Percentiles rank a stretch among this genome's conserved stretches.
Conservation (phyloP, 2,888 invertebrate species). For the Polylopha cassiicola region DNA sequence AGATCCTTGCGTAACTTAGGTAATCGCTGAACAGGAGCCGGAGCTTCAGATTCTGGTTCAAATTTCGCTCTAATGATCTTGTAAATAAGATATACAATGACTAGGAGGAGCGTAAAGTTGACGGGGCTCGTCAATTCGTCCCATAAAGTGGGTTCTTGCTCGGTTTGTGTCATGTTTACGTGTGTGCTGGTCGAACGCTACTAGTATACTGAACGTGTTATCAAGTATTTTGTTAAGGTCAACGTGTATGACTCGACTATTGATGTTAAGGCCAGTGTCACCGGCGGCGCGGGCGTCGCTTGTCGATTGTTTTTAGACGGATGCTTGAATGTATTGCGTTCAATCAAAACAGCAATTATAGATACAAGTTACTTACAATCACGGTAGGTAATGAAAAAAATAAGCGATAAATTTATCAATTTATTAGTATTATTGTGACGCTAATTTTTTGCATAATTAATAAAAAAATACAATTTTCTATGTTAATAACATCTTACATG, state of each 20-base stretch:
- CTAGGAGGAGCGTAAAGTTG: slow-evolving; percentile 55
- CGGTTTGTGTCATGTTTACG: slow-evolving; percentile 21
- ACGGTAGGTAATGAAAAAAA: no score
- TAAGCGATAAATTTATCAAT: no score
- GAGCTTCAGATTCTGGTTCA: slow-evolving; percentile 46
- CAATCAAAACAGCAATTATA: slow-evolving; percentile 6
- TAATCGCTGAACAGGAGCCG: slow-evolving; percentile 74
- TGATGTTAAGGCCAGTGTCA: slow-evolving; percentile 21
- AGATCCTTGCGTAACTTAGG: slow-evolving; percentile 93
- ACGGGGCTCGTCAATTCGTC: slow-evolving; percentile 66
- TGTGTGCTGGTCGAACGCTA: slow-evolving; percentile 13
- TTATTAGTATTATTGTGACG: no score
- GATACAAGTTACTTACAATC: no score
- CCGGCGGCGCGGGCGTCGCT: slow-evolving; percentile 11
- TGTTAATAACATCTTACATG: no score
- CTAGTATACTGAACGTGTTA: slow-evolving; percentile 22
- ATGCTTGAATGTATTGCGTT: slow-evolving; percentile 16
- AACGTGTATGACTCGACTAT: slow-evolving; percentile 15
- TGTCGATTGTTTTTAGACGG: slow-evolving; percentile 13
- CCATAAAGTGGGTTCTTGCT: slow-evolving; percentile 45
- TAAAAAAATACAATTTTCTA: no score
- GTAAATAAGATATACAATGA: slow-evolving; percentile 76
- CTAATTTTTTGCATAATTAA: no score
- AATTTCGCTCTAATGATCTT: slow-evolving; percentile 78
- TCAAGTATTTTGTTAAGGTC: slow-evolving; percentile 22